These are phyloP conservation scores for Meriones psammophilus DNA, from an alignment of 2,797 vertebrate genomes.

Conservation along the genomic window DNA sequence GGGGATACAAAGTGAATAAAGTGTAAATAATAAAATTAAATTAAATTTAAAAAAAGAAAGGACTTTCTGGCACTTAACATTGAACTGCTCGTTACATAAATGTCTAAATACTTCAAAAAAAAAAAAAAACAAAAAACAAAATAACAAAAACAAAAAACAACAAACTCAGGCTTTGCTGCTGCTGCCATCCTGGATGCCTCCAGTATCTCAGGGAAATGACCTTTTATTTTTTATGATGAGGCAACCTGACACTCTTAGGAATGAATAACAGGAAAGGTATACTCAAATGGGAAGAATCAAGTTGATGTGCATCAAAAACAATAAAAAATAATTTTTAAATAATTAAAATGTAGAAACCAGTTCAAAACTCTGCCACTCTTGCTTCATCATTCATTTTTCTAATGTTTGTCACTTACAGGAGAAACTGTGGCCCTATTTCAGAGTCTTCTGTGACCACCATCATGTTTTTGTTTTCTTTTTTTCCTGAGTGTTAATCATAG, in stretches of 20 bases:
- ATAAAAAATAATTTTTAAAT: not conserved
- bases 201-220: not conserved
- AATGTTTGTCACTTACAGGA: not conserved
- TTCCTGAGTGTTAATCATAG: not conserved
- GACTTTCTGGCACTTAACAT: too few species aligned
- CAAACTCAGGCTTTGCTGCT: not conserved
- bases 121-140: too few species aligned
- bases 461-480: not conserved
- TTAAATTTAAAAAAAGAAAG: too few species aligned
- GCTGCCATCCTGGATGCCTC: not conserved
- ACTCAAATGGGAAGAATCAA: not conserved
- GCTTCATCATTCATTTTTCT: not conserved
- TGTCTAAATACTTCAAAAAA: too few species aligned
- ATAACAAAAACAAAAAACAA: too few species aligned
- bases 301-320: not conserved
- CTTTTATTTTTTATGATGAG: not conserved
- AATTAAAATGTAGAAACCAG: not conserved
- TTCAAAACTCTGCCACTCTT: not conserved
- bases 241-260: not conserved
- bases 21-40: too few species aligned
- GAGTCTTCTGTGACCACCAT: not conserved
- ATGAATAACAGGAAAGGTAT: not conserved
- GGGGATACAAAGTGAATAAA: too few species aligned
- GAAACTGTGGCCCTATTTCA: not conserved
- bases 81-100: too few species aligned